Evolutionary conservation across 2,113 vertebrate species (phyloP).

Genomic region (Capricornis sumatraensis): DNA sequence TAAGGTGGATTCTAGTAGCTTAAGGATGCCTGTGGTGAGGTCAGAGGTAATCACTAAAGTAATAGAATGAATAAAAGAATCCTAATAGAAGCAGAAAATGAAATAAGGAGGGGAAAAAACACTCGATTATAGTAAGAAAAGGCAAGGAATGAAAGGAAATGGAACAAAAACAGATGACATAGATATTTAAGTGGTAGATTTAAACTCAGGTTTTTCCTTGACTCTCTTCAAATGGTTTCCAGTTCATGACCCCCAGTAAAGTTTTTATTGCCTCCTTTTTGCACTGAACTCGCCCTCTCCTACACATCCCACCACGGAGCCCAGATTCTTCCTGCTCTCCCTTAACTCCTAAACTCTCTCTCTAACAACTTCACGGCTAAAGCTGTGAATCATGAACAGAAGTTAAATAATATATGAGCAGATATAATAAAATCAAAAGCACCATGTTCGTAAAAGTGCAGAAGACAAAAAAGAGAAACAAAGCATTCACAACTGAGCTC

Average conservation of each 20-base stretch:
- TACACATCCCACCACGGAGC: fast-evolving
- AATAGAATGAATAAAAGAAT: not conserved
- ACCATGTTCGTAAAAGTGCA: not conserved
- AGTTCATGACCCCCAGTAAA: not conserved
- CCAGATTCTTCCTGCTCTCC: not conserved
- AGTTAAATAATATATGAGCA: not conserved
- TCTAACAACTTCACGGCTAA: not conserved
- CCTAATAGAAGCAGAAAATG: not conserved
- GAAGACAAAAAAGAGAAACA: not conserved
- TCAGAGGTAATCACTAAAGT: not conserved
- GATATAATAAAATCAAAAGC: not conserved
- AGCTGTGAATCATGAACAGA: not conserved
- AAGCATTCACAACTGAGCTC: not conserved
- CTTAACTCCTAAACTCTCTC: not conserved
- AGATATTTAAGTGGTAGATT: not conserved
- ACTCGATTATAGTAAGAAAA: not conserved
- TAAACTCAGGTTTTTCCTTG: not conserved
- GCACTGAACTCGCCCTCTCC: not conserved
- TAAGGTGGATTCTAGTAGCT: not conserved
- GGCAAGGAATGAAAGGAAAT: not conserved
- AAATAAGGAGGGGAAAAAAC: not conserved
- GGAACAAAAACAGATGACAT: not conserved
- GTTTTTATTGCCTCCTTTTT: not conserved
- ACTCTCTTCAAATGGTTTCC: not conserved
- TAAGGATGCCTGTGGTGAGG: not conserved